A percentile compares a stretch with the other conserved stretches of the same genome.
Evolutionary conservation across 1,140 invertebrate species (phyloP).

Genomic region (Bacillus rossius): DNA sequence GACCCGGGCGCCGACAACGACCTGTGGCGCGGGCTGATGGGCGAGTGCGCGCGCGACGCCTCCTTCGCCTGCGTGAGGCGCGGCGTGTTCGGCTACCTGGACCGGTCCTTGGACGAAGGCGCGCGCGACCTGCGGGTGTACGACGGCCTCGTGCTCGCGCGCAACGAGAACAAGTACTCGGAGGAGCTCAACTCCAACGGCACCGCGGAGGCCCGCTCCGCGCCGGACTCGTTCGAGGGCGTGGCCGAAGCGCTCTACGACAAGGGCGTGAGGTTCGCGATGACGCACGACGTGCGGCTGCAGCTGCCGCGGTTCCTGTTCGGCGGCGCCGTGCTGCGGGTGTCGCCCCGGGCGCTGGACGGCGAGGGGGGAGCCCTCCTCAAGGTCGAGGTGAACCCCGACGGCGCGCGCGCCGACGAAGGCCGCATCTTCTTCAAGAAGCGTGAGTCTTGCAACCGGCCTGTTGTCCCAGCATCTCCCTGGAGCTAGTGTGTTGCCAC

Average conservation of each 20-base stretch:
- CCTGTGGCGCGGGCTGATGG: constrained; percentile 5
- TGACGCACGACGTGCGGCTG: constrained; percentile 67
- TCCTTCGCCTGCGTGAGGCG: background rate
- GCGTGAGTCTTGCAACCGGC: background rate
- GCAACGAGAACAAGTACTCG: constrained; percentile 8
- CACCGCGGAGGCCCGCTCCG: background rate
- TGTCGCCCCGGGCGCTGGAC: constrained; percentile 58
- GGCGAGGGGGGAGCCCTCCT: constrained; percentile 65
- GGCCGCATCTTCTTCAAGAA: constrained; percentile 11
- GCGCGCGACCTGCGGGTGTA: background rate
- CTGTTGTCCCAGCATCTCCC: background rate
- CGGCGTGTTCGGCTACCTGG: constrained; percentile 7
- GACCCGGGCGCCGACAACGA: background rate
- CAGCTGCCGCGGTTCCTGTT: constrained; percentile 62
- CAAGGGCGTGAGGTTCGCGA: constrained; percentile 62
- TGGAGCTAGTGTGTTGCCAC: too few species aligned
- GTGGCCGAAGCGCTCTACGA: constrained; percentile 60
- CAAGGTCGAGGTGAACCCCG: constrained; percentile 59
- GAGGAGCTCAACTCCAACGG: background rate
- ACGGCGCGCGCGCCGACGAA: constrained; percentile 35
- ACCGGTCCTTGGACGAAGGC: background rate
- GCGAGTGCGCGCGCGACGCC: background rate
- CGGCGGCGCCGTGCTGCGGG: constrained; percentile 58
- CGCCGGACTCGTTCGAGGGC: constrained; percentile 59
- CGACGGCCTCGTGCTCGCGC: constrained; percentile 2